These are phyloP conservation scores for Entelurus aequoreus DNA, from an alignment of 2,113 vertebrate species.

Conservation along the genomic window DNA sequence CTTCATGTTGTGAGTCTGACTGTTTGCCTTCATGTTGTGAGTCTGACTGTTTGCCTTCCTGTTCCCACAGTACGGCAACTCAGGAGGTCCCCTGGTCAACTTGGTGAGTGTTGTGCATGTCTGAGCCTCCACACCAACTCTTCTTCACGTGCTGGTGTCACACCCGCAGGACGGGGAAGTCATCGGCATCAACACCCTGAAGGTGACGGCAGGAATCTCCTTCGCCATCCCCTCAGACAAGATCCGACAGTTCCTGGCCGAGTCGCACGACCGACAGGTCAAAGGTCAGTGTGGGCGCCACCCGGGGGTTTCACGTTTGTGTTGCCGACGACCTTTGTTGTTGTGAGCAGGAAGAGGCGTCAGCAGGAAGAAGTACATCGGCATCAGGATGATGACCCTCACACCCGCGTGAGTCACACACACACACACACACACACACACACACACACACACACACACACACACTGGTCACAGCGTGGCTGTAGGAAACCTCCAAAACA, in stretches of 20 bases:
- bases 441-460: too few species aligned
- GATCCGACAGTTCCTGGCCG: conserved; percentile 92
- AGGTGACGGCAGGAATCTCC: conserved; percentile 97
- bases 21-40: not conserved
- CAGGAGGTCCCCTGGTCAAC: conserved; percentile 95
- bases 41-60: conserved; percentile 9
- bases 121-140: not conserved
- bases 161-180: conserved; percentile 90
- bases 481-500: too few species aligned
- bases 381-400: conserved; percentile 93
- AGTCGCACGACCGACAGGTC: conserved; percentile 86
- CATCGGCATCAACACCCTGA: conserved; percentile 97
- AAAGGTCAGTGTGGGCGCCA: conserved; percentile 74
- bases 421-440: not conserved
- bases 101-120: conserved; percentile 78
- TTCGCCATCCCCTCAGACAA: conserved; percentile 98
- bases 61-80: conserved; percentile 91
- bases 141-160: not conserved
- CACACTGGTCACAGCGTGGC: too few species aligned
- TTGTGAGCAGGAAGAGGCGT: conserved; percentile 74
- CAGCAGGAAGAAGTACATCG: conserved; percentile 89
- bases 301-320: not conserved
- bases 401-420: conserved; percentile 76
- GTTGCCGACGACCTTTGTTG: not conserved
- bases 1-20: conserved; percentile 52